Evolutionary conservation across 2,797 vertebrate genomes (phyloP).

Genomic region (Pelobates cultripes): DNA sequence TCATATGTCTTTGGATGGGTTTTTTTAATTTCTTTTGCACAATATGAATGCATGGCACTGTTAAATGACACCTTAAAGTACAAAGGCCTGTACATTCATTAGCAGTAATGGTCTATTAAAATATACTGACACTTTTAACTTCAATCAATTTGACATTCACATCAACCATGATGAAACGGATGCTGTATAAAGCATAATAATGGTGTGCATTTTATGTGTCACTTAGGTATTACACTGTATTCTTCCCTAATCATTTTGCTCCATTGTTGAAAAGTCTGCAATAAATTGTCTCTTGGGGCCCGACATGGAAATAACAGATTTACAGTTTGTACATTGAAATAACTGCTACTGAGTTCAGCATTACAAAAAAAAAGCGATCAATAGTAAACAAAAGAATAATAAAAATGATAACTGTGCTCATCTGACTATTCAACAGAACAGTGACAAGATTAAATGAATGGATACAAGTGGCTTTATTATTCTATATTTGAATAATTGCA

Average conservation of each 20-base stretch:
- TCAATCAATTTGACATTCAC: not conserved
- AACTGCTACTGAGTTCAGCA: conserved; percentile 25
- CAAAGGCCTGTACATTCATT: not conserved
- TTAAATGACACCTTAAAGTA: not conserved
- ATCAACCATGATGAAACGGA: not conserved
- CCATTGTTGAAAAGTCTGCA: not conserved
- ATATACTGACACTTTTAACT: not conserved
- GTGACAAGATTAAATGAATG: conserved; percentile 22
- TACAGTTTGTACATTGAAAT: conserved; percentile 24
- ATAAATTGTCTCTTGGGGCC: conserved; percentile 31
- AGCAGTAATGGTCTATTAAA: conserved; percentile 1
- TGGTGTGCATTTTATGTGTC: conserved; percentile 4
- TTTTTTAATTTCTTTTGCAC: not conserved
- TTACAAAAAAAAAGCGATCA: conserved; percentile 29
- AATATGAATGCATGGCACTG: not conserved
- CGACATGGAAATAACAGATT: conserved; percentile 21
- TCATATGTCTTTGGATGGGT: not conserved
- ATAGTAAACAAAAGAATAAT: conserved; percentile 47
- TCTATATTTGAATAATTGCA: conserved; percentile 4
- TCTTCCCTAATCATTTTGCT: conserved; percentile 26
- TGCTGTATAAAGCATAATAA: not conserved
- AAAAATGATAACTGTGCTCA: conserved; percentile 34
- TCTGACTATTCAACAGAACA: conserved; percentile 26
- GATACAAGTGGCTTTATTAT: conserved; percentile 17
- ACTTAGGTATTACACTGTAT: conserved; percentile 15